Base-by-base conservation (phyloP, 2,888 invertebrate species). In the Agriotes lineatus region DNA sequence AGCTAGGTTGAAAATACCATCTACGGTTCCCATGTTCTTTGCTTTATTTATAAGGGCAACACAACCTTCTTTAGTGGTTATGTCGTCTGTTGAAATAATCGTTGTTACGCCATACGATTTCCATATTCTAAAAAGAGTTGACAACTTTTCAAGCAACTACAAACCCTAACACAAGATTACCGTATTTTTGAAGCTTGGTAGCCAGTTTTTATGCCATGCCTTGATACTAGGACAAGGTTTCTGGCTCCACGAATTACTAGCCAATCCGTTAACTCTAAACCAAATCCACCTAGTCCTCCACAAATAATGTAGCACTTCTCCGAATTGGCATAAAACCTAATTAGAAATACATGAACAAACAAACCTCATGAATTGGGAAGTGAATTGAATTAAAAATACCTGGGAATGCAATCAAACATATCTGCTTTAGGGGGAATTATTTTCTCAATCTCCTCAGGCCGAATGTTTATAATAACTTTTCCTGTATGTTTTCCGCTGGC, bases 211-310 rank as follows among this genome's bases (percentile, higher is more conserved):
- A 96, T 82, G 0, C 96, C 96, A 14, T 88, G 88, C 67, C 96
- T 89, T 0, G 96, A 96, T 0, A 93, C 93, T 0, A 97, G 86
- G 0, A 96, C 87, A 10, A 97, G 76, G 73, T 93, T 91, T 74
- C 86, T 88, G 0, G 93, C 96, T 0, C 96, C 96, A 71, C 96
- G 88, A 57, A 93, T 83, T 54, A 96, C 88, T 77, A 98, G 85
- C 95, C 95, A 96, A 78, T 95, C 93, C 0, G 92, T 90, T 56
- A 97, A 83, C 82, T 97, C 97, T 52, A 97, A 85, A 2, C 97
- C 97, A 79, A 97, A 95, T 0, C 97, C 97, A 44, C 97, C 97
- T 0, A 97, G 87, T 44, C 97, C 96, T 7, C 94, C 93, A 0
- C 91, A 86, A 3, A 93, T 87, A 0, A 93, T 78, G 84, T 93